phyloP scores from a whole-genome alignment of 1,140 invertebrate species.

The Prorops nasuta region DNA sequence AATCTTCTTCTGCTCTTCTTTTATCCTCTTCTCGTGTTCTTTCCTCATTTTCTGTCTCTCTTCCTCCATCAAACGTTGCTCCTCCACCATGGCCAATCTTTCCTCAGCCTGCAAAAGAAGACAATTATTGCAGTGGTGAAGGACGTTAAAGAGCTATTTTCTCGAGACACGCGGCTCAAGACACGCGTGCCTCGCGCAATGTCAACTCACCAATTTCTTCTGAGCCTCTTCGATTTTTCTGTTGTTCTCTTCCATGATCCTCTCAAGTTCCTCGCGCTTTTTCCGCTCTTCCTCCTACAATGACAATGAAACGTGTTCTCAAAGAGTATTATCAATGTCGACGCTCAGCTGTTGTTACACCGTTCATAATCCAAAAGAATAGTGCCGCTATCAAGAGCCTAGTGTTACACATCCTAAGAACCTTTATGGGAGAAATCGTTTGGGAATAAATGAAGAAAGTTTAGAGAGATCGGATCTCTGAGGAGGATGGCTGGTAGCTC shows the following conservation, averaged over 20 bases:
- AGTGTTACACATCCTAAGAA: constrained; percentile 48
- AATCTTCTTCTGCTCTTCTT: constrained; percentile 95
- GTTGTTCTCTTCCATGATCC: constrained; percentile 97
- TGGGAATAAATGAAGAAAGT: constrained; percentile 33
- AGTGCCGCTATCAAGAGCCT: constrained; percentile 45
- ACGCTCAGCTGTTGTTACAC: constrained; percentile 47
- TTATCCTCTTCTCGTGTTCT: constrained; percentile 86
- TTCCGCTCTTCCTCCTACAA: constrained; percentile 91
- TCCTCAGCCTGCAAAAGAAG: constrained; percentile 84
- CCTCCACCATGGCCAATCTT: constrained; percentile 92
- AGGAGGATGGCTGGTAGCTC: constrained; percentile 20
- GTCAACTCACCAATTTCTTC: constrained; percentile 81
- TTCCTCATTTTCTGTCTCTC: constrained; percentile 89
- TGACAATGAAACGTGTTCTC: constrained; percentile 51
- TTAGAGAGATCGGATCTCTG: constrained; percentile 24
- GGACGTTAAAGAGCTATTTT: not conserved
- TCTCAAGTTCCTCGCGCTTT: constrained; percentile 91
- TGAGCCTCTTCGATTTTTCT: constrained; percentile 96
- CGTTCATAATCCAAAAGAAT: constrained; percentile 42
- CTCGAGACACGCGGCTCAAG: not conserved
- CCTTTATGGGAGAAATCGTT: constrained; percentile 32
- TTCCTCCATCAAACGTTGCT: constrained; percentile 93
- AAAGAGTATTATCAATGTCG: constrained; percentile 42
- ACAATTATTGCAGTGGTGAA: too few relatives aligned
- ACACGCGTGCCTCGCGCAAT: too few relatives aligned